phyloP scores from a whole-genome alignment of 2,113 vertebrate species.

The Aldabrachelys gigantea region DNA sequence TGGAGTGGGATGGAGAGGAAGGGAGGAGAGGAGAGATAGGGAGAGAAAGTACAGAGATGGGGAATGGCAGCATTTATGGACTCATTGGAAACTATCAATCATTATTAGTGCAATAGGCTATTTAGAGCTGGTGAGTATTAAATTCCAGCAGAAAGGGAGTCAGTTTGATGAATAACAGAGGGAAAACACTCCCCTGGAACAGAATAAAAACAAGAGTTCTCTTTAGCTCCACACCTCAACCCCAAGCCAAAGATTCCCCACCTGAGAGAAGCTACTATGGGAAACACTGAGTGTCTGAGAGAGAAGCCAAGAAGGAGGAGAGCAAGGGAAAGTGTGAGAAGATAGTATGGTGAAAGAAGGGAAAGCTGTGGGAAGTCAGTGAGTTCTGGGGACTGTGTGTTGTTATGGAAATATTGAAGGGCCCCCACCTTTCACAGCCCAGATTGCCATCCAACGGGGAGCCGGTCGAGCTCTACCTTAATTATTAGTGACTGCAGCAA shows the following conservation, averaged over 20 bases:
- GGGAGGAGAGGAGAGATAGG: constrained; percentile 53
- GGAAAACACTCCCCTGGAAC: constrained; percentile 62
- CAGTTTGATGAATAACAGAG: constrained; percentile 73
- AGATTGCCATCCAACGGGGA: neutral
- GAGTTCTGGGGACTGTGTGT: fast-evolving
- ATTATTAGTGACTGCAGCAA: constrained; percentile 42
- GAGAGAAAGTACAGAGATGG: constrained; percentile 68
- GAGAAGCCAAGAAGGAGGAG: fast-evolving
- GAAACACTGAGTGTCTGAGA: neutral
- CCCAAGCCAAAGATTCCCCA: constrained; percentile 12
- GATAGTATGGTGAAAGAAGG: too few species aligned
- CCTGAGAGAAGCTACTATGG: neutral
- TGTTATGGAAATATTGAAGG: neutral
- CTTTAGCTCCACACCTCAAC: neutral
- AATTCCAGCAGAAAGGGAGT: constrained; percentile 59
- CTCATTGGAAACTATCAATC: constrained; percentile 71
- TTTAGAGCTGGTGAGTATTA: constrained; percentile 67
- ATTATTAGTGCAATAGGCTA: constrained; percentile 63
- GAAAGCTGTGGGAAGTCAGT: neutral
- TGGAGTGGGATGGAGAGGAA: neutral
- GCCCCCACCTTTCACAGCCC: neutral
- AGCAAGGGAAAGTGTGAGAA: fast-evolving
- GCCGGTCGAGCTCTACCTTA: constrained; percentile 31
- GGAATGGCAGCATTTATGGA: constrained; percentile 63
- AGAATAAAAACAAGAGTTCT: constrained; percentile 50